Evolutionary conservation across 1,140 invertebrate genomes (phyloP), one percentile per base, ranked within the genome.

Genomic region (Drosophila jambulina): DNA sequence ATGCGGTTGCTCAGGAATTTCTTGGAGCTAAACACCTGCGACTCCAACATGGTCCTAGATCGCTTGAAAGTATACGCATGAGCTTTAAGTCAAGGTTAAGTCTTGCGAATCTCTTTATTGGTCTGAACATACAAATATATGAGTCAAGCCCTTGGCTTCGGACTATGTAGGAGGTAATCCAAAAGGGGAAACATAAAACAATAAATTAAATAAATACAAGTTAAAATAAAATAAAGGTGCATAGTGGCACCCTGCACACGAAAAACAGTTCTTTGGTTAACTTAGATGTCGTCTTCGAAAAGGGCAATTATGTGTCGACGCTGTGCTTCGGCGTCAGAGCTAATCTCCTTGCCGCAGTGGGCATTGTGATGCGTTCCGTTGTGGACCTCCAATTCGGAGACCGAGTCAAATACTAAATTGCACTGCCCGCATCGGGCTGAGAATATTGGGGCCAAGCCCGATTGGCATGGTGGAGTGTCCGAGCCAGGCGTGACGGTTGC

Each of bases 281-380:
- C 17, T 78, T 84, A 90, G 9, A 90, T 84, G 21, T 90, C 88
- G n/a, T 92, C 84, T 65, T 92, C 91, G 42, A 92, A 92, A 6
- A 92, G 74, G 9, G 91, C 91, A 38, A 92, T 92, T 34, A 92
- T 92, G 7, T 80, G 79, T 48, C 83, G 80, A 29, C 80, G 53
- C 48, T 92, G 80, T 2, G 61, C 75, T 19, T 91, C 80, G 42
- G 82, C 81, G 56, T 82, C 85, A 40, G 74, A 29, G 27, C 51
- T 68, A 7, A 34, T 17, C 10, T 46, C 42, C 13, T 36, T 63
- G 51, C 48, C 53, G 10, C 54, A 34, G 10, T 67, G 63, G 12
- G 34, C 74, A 65, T 92, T 92, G 38, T 92, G 91, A 45, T 84
- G 75, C 38, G 61, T 72, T 9, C 72, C 78, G 65, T 92, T 92